Conservation (phyloP, 2,113 vertebrate genomes). For the Carassius carassius region DNA sequence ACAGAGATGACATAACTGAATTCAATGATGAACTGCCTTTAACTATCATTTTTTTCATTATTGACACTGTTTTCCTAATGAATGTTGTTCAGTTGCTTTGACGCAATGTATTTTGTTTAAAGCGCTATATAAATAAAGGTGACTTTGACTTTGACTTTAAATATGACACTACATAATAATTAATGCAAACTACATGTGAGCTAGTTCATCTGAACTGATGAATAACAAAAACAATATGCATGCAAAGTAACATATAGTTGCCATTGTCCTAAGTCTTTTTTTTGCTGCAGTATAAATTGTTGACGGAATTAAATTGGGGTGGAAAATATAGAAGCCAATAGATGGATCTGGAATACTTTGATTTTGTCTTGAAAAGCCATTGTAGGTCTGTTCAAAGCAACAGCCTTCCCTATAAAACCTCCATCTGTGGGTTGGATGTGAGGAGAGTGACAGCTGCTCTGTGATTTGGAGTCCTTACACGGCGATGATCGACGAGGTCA, state of each 20-base stretch:
- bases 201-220: too few relatives aligned
- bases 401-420: conserved; percentile 32
- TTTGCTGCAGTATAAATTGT: not conserved
- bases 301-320: conserved; percentile 8
- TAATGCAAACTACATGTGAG: too few relatives aligned
- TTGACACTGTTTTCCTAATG: too few relatives aligned
- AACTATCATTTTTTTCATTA: too few relatives aligned
- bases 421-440: conserved; percentile 45
- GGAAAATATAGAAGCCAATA: conserved; percentile 20
- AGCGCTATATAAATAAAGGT: too few relatives aligned
- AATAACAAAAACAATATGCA: too few relatives aligned
- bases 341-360: conserved; percentile 36
- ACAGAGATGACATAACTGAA: too few relatives aligned
- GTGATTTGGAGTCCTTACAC: conserved; percentile 21
- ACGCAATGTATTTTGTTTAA: too few relatives aligned
- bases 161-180: too few relatives aligned
- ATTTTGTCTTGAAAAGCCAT: conserved; percentile 50
- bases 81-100: too few relatives aligned
- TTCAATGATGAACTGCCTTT: too few relatives aligned
- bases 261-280: not conserved
- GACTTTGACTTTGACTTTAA: too few relatives aligned
- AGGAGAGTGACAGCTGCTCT: conserved; percentile 47
- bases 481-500: conserved; percentile 27
- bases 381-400: conserved; percentile 43
- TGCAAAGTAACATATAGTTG: not conserved